Percentiles rank a stretch among this genome's conserved stretches.
phyloP scores from a whole-genome alignment of 2,797 vertebrate species.

The Antennarius maculatus region DNA sequence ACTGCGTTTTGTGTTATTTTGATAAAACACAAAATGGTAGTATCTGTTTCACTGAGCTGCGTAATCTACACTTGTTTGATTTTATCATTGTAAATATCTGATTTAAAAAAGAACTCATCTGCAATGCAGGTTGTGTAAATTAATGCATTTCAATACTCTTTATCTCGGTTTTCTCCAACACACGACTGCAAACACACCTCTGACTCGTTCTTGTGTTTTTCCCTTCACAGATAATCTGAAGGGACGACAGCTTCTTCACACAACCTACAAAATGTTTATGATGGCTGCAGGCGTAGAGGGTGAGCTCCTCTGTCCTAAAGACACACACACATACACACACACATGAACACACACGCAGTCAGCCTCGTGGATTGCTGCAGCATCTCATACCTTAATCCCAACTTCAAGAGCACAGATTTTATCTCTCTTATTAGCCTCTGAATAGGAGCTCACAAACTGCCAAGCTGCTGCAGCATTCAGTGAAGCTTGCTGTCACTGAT shows the following conservation, averaged over 20 bases:
- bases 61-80: too few species aligned
- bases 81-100: too few species aligned
- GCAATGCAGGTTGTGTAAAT: too few species aligned
- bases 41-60: too few species aligned
- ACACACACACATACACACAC: slow-evolving; percentile 25
- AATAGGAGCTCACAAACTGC: slow-evolving; percentile 63
- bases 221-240: slow-evolving; percentile 83
- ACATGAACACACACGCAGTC: slow-evolving; percentile 9
- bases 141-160: slow-evolving; percentile 59
- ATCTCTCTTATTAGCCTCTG: slow-evolving; percentile 67
- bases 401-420: slow-evolving; percentile 60
- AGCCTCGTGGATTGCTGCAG: slow-evolving; percentile 38
- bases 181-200: slow-evolving; percentile 22
- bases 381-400: slow-evolving; percentile 69
- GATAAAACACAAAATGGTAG: too few species aligned
- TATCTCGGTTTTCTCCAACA: slow-evolving; percentile 37
- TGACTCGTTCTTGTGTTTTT: slow-evolving; percentile 39
- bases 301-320: slow-evolving; percentile 72
- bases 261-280: slow-evolving; percentile 98
- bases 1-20: too few species aligned
- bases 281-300: slow-evolving; percentile 91
- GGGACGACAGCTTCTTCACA: slow-evolving; percentile 92
- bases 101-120: too few species aligned
- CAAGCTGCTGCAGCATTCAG: slow-evolving; percentile 48
- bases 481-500: slow-evolving; percentile 55